Evolutionary conservation across 2,888 invertebrate species (phyloP), one percentile per base, ranked within the genome.

Genomic region (Ophion slaviceki): DNA sequence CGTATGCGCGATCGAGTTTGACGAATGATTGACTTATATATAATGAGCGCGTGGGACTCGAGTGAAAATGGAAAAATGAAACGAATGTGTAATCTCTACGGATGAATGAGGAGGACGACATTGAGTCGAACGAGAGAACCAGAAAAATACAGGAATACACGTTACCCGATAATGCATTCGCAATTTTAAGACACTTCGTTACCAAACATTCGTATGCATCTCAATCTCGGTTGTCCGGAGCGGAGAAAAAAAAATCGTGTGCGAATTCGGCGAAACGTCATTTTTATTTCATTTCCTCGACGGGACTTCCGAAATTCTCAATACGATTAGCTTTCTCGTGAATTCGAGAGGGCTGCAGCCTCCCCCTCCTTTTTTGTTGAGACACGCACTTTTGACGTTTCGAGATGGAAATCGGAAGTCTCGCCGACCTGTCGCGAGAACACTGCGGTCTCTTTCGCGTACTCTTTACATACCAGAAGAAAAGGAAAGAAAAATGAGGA

Each of bases 101-200:
- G 57, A 80, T 70, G 80, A 77, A 62, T 82, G 86, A 82, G 66
- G 4, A 53, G 28, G 36, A 76, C 62, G 80, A 82, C 59, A 74
- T 71, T 20, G 57, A 74, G 67, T 47, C 17, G n/a, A 72, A 67
- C 24, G 64, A 66, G 78, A 74, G 72, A 72, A 72, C 68, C 47
- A 71, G 67, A 81, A 28, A 77, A 77, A 77, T 57, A 71, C 68
- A 80, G 71, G 70, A 84, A 79, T 47, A 81, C 66, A 70, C 84
- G 84, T 86, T 84, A 75, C 80, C 82, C 85, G 82, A 88, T 87
- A 83, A 87, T 88, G 86, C 80, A 88, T 87, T 88, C 74, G 84
- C 87, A 85, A 87, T 86, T 87, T 84, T 82, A 86, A 87, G 86
- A 87, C 83, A 89, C 85, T 87, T 84, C 86, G 86, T 88, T 88